Conservation (phyloP, 1,140 invertebrate genomes). For the Drosophila athabasca region DNA sequence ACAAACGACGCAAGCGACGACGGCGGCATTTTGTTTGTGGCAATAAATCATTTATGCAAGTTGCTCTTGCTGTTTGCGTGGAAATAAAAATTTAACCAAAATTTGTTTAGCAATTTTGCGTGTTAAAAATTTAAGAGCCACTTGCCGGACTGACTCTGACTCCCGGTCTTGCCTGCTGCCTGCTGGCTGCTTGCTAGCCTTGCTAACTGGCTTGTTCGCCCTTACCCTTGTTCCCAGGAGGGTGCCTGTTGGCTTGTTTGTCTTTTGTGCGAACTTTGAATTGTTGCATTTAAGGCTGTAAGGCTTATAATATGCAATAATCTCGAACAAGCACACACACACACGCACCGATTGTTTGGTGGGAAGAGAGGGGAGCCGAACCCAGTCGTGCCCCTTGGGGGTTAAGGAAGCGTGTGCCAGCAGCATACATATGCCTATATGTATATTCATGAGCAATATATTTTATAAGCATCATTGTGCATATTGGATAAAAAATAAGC, state of each 20-base stretch:
- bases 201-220: no score
- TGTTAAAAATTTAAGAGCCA: conserved; percentile 72
- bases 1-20: conserved; percentile 25
- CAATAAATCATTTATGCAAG: conserved; percentile 81
- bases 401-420: conserved; percentile 17
- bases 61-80: conserved; percentile 67
- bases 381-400: background rate
- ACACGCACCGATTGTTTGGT: background rate
- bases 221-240: background rate
- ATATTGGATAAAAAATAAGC: conserved; percentile 82
- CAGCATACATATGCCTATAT: conserved; percentile 61
- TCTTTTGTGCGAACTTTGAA: conserved; percentile 52
- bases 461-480: conserved; percentile 81
- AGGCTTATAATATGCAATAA: conserved; percentile 80
- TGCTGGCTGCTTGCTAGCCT: background rate
- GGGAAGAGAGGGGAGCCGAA: background rate
- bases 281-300: conserved; percentile 60
- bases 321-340: conserved; percentile 45
- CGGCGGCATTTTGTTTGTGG: conserved; percentile 60
- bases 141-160: conserved; percentile 12
- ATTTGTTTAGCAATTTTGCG: conserved; percentile 80
- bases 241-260: conserved; percentile 20
- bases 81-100: conserved; percentile 70
- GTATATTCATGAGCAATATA: conserved; percentile 80
- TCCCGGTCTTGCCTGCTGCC: conserved; percentile 12